Percentiles rank a stretch among this genome's conserved stretches.
Conservation (phyloP, 1,140 invertebrate genomes). For the Lithobius niger region DNA sequence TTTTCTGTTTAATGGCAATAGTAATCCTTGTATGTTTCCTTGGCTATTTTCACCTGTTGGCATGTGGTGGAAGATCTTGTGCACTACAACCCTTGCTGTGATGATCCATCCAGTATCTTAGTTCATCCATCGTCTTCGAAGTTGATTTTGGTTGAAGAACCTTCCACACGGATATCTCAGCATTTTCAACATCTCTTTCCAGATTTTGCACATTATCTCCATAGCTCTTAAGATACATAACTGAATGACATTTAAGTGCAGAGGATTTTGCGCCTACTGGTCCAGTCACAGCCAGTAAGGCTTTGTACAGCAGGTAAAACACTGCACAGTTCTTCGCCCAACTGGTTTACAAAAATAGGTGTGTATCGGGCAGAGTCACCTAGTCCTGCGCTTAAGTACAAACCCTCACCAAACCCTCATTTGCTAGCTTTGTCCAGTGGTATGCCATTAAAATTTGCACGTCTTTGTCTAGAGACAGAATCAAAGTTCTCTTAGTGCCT, state of each 20-base stretch:
- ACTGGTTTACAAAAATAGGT: not conserved
- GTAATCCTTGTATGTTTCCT: not conserved
- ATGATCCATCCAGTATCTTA: not conserved
- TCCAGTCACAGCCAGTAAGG: not conserved
- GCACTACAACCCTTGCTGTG: not conserved
- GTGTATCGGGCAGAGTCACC: not conserved
- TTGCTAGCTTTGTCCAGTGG: not conserved
- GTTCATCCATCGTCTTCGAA: not conserved
- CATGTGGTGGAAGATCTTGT: not conserved
- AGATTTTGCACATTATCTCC: not conserved
- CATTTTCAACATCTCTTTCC: not conserved
- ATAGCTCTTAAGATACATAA: not conserved
- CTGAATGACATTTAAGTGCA: not conserved
- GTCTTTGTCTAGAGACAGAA: not conserved
- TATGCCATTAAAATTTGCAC: not conserved
- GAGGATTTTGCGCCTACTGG: not conserved
- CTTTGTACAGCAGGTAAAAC: not conserved
- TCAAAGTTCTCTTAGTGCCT: not conserved
- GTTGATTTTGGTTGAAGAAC: not conserved
- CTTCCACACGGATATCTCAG: not conserved
- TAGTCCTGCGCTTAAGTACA: not conserved
- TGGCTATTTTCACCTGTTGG: not conserved
- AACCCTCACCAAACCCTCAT: not conserved
- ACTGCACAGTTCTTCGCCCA: not conserved
- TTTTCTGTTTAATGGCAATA: not conserved